Conservation (phyloP, 2,113 vertebrate genomes). For the Lynx canadensis region DNA sequence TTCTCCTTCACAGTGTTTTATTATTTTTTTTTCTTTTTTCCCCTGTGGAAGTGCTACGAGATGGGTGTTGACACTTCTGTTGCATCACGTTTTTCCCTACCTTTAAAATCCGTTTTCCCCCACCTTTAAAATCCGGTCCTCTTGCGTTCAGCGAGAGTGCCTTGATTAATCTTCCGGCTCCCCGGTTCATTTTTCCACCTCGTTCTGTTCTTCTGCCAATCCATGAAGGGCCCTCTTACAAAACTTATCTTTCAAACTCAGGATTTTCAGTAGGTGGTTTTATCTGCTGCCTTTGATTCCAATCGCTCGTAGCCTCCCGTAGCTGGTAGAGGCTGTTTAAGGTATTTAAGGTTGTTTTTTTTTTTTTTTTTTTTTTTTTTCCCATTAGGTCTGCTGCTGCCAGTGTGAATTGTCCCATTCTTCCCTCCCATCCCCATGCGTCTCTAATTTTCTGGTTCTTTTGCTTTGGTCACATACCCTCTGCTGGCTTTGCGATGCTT, state of each 20-base stretch:
- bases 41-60: not conserved
- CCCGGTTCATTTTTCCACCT: not conserved
- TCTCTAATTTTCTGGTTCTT: not conserved
- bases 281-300: not conserved
- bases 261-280: not conserved
- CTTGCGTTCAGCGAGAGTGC: not conserved
- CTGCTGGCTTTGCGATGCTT: not conserved
- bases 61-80: not conserved
- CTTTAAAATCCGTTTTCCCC: not conserved
- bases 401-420: not conserved
- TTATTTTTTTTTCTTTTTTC: not conserved
- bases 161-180: not conserved
- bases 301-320: not conserved
- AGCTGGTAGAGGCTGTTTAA: not conserved
- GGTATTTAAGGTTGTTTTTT: not conserved
- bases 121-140: not conserved
- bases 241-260: not conserved
- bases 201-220: not conserved
- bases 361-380: not conserved
- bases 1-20: not conserved
- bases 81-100: not conserved
- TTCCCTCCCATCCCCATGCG: not conserved
- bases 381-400: not conserved
- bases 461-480: accelerated
- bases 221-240: not conserved